These are phyloP conservation scores for Centroberyx gerrardi DNA, from an alignment of 2,797 vertebrate genomes.

Conservation along the genomic window DNA sequence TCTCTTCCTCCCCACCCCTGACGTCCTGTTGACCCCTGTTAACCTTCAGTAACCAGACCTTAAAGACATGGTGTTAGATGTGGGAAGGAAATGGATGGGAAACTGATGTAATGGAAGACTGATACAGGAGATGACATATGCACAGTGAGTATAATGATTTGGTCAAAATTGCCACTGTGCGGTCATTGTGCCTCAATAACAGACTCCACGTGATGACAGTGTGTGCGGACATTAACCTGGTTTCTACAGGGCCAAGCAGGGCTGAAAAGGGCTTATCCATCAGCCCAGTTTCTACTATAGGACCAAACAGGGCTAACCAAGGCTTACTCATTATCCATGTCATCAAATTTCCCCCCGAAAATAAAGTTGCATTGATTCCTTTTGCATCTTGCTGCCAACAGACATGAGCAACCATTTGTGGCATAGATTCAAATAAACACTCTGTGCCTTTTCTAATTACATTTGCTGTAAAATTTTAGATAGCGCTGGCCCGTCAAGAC, in stretches of 20 bases:
- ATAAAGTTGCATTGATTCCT: not conserved
- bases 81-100: slow-evolving; percentile 6
- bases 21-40: slow-evolving; percentile 13
- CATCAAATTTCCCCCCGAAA: not conserved
- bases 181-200: not conserved
- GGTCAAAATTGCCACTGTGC: not conserved
- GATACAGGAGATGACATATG: not conserved
- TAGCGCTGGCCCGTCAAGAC: slow-evolving; percentile 1
- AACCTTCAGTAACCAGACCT: slow-evolving; percentile 23
- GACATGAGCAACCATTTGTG: slow-evolving; percentile 23
- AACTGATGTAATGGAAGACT: not conserved
- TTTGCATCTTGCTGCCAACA: slow-evolving; percentile 4
- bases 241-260: not conserved
- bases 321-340: not conserved
- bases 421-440: slow-evolving; percentile 15
- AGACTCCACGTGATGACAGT: not conserved
- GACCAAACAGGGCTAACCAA: slow-evolving; percentile 18
- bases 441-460: slow-evolving; percentile 23
- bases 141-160: too few species aligned
- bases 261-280: not conserved
- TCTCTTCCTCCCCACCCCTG: slow-evolving; percentile 1
- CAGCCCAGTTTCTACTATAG: not conserved
- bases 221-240: slow-evolving; percentile 1
- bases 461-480: slow-evolving; percentile 32
- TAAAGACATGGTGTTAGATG: slow-evolving; percentile 1